phyloP scores from a whole-genome alignment of 2,113 vertebrate genomes.

The Gila orcuttii region DNA sequence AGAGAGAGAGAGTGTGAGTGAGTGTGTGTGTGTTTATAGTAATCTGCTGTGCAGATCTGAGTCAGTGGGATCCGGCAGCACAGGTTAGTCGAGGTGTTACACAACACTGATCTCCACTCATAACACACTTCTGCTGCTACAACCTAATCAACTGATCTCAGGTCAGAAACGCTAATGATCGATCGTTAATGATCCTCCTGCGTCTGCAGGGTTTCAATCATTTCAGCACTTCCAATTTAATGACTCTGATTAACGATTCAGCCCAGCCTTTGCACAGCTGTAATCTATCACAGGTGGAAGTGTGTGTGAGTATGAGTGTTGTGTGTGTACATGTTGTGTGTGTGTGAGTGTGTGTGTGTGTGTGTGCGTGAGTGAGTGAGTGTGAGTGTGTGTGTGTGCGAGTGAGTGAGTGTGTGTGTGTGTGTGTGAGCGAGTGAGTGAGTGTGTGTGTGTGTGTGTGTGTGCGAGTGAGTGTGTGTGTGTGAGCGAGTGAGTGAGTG shows the following conservation, averaged over 20 bases:
- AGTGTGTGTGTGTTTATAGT: neutral
- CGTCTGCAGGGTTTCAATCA: neutral
- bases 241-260: constrained; percentile 9
- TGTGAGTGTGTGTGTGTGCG: too few relatives aligned
- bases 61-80: neutral
- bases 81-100: neutral
- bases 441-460: too few relatives aligned
- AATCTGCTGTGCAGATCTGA: neutral
- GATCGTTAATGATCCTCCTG: neutral
- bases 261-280: neutral
- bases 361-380: too few relatives aligned
- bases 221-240: neutral
- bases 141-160: neutral
- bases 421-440: too few relatives aligned
- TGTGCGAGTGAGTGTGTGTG: too few relatives aligned
- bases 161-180: neutral
- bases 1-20: too few relatives aligned
- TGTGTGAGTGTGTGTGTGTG: too few relatives aligned
- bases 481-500: too few relatives aligned
- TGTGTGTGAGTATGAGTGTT: neutral
- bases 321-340: too few relatives aligned
- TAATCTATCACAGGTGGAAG: neutral
- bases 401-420: too few relatives aligned
- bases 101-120: neutral
- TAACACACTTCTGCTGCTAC: too few relatives aligned